Conservation (phyloP, 2,888 invertebrate species). For the Lasioglossum morio region DNA sequence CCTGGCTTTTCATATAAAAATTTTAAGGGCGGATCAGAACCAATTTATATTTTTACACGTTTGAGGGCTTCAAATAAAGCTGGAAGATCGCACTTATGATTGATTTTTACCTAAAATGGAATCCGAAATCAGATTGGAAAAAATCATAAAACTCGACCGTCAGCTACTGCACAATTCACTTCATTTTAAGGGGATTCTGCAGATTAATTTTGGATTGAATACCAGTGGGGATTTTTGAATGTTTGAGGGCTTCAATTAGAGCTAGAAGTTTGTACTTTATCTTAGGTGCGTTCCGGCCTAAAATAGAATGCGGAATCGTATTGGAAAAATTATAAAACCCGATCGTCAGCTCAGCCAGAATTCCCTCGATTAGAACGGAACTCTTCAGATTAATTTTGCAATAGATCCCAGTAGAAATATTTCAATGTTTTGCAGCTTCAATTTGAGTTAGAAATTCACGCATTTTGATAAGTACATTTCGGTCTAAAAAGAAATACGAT, state of each 20-base stretch:
- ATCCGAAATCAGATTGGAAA: not conserved
- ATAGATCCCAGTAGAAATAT: not conserved
- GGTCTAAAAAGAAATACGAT: too few relatives aligned
- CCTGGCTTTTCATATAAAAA: too few relatives aligned
- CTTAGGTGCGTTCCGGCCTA: not conserved
- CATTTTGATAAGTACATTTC: too few relatives aligned
- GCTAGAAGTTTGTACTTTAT: not conserved
- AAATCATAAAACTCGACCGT: not conserved
- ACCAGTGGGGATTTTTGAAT: not conserved
- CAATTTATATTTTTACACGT: too few relatives aligned
- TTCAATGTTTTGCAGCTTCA: too few relatives aligned
- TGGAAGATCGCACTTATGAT: not conserved
- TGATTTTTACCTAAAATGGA: not conserved
- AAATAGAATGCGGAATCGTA: not conserved
- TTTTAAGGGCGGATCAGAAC: too few relatives aligned
- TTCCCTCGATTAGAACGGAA: not conserved
- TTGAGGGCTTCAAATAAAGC: not conserved
- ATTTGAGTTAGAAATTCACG: too few relatives aligned
- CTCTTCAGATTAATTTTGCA: not conserved
- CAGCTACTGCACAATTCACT: not conserved
- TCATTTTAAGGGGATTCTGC: not conserved
- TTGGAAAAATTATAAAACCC: not conserved
- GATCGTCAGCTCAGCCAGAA: not conserved
- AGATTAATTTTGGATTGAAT: not conserved
- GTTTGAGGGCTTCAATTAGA: not conserved